Percentiles rank a stretch among this genome's conserved stretches.
These are phyloP conservation scores for Helostoma temminkii DNA, from an alignment of 2,797 vertebrate species.

Conservation along the genomic window DNA sequence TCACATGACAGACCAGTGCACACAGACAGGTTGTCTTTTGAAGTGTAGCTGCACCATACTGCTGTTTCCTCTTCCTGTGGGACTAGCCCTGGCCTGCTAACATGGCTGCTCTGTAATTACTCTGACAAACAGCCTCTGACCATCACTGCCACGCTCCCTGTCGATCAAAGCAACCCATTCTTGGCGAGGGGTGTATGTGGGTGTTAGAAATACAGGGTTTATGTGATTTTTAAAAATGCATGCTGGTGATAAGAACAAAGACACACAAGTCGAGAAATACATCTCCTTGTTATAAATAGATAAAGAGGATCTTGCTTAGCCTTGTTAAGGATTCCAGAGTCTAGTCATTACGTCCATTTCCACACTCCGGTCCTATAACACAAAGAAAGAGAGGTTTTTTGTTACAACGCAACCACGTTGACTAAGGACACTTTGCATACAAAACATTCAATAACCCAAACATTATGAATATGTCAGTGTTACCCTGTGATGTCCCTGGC, in stretches of 20 bases:
- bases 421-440: constrained; percentile 17
- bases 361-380: constrained; percentile 40
- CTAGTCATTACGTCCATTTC: constrained; percentile 51
- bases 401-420: constrained; percentile 24
- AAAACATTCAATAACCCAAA: constrained; percentile 19
- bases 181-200: constrained; percentile 58
- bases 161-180: constrained; percentile 71
- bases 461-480: constrained; percentile 22
- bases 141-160: constrained; percentile 57
- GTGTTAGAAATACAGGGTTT: constrained; percentile 73
- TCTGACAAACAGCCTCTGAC: constrained; percentile 64
- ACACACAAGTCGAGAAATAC: constrained; percentile 67
- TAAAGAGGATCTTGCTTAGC: constrained; percentile 68
- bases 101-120: constrained; percentile 81
- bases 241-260: constrained; percentile 68
- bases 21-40: constrained; percentile 47
- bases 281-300: constrained; percentile 77
- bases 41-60: constrained; percentile 43
- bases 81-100: constrained; percentile 46
- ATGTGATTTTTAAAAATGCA: constrained; percentile 79
- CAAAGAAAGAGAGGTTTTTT: constrained; percentile 18
- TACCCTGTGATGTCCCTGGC: constrained; percentile 11
- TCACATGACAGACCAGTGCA: constrained; percentile 61
- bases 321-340: constrained; percentile 54
- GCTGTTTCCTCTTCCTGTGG: constrained; percentile 53